Conservation (phyloP, 37 sponge, comb jelly and placozoan species). For the Lycopodina hypogea region DNA sequence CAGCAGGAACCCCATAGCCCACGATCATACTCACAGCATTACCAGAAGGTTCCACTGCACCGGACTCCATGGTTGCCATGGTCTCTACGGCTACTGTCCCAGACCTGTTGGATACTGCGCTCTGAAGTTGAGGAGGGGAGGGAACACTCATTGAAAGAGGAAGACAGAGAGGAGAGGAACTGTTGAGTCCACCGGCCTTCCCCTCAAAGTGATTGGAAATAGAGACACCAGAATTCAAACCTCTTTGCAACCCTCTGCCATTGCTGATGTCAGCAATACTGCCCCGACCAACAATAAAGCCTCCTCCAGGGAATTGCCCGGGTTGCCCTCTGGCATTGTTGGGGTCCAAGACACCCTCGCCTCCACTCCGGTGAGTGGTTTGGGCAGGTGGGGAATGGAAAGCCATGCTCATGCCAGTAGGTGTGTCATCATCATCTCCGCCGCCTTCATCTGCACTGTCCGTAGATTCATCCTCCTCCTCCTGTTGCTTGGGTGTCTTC, state of each 20-base stretch:
- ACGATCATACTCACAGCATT: conserved; percentile 39
- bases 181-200: background rate
- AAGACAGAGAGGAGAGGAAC: background rate
- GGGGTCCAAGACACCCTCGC: background rate
- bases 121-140: background rate
- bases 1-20: conserved; percentile 31
- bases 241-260: too few species aligned
- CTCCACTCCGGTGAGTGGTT: background rate
- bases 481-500: background rate
- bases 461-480: conserved; percentile 50
- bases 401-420: conserved; percentile 9
- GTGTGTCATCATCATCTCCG: conserved; percentile 3
- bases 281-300: too few species aligned
- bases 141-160: too few species aligned
- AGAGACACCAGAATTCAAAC: background rate
- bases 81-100: conserved; percentile 3
- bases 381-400: background rate
- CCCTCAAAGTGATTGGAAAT: background rate
- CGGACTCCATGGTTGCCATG: conserved; percentile 3
- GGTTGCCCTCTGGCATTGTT: too few species aligned
- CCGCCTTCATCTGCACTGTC: conserved; percentile 61
- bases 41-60: background rate
- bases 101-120: background rate
- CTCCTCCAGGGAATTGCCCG: too few species aligned
- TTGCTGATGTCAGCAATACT: too few species aligned